Evolutionary conservation across 2,888 invertebrate species (phyloP).

Genomic region (Apomyelois bistriatella): DNA sequence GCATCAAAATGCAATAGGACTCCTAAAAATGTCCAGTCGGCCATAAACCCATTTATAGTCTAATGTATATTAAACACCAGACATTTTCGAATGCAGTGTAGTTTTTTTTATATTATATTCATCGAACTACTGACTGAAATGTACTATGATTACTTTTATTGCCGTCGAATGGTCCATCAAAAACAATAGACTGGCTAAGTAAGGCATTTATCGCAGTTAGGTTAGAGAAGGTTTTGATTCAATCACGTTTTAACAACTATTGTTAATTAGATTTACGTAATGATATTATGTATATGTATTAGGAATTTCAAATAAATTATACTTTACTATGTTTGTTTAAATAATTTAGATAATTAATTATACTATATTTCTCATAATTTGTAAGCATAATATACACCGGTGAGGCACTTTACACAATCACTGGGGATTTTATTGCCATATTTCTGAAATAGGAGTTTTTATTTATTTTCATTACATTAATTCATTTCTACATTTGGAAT

Average conservation of each 20-base stretch:
- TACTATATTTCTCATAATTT: conserved; percentile 18
- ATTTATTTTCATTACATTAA: conserved; percentile 3
- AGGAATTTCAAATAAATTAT: conserved; percentile 19
- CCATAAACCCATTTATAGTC: too few relatives aligned
- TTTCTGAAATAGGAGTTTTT: neutral
- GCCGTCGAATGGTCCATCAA: conserved; percentile 35
- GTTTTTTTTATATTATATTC: too few relatives aligned
- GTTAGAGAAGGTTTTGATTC: conserved; percentile 18
- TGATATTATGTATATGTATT: conserved; percentile 11
- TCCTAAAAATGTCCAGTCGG: too few relatives aligned
- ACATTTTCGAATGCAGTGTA: too few relatives aligned
- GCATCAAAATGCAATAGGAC: too few relatives aligned
- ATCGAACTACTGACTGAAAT: neutral
- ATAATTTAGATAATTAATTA: conserved; percentile 20
- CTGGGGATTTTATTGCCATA: conserved; percentile 12
- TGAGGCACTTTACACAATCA: conserved; percentile 23
- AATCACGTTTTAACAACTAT: conserved; percentile 8
- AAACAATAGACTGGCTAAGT: conserved; percentile 24
- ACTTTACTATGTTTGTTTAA: conserved; percentile 20
- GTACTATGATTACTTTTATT: conserved; percentile 23
- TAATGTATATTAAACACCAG: too few relatives aligned
- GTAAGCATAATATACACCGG: conserved; percentile 5
- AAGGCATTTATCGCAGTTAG: conserved; percentile 42
- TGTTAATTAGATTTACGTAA: conserved; percentile 14
- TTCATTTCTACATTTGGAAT: conserved; percentile 15